Conservation (phyloP, 1,140 invertebrate genomes). For the Euura saliciscinereae region DNA sequence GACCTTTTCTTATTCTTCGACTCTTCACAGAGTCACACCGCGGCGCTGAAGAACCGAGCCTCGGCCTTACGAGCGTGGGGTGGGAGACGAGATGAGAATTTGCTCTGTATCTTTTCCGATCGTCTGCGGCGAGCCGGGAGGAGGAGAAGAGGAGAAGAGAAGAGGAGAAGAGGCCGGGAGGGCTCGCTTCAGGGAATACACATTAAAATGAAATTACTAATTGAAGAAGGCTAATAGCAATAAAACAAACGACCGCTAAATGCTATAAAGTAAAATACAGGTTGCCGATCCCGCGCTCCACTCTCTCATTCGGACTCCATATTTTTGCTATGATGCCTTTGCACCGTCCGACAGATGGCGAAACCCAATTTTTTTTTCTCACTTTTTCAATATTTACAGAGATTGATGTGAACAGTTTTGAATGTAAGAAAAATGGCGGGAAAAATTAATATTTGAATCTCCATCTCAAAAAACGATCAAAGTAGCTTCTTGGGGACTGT, state of each 20-base stretch:
- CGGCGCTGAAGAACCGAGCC: not conserved
- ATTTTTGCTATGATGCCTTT: slow-evolving; percentile 10
- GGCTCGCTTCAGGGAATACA: slow-evolving; percentile 53
- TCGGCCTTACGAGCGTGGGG: not conserved
- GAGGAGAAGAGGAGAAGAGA: not conserved
- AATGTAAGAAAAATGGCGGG: too few relatives aligned
- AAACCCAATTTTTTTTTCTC: too few relatives aligned
- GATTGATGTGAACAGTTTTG: too few relatives aligned
- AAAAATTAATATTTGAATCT: too few relatives aligned
- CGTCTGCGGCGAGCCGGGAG: not conserved
- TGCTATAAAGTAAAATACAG: slow-evolving; percentile 60
- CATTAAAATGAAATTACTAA: slow-evolving; percentile 61
- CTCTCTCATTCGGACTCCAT: slow-evolving; percentile 17
- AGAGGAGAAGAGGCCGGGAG: not conserved
- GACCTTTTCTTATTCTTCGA: slow-evolving; percentile 12
- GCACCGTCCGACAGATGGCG: not conserved
- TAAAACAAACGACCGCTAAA: slow-evolving; percentile 60
- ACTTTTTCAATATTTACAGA: too few relatives aligned
- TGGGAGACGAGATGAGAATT: too few relatives aligned
- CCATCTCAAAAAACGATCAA: too few relatives aligned
- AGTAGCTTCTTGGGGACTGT: too few relatives aligned
- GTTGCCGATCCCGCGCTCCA: slow-evolving; percentile 33
- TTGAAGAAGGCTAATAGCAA: slow-evolving; percentile 58
- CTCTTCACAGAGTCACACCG: not conserved
- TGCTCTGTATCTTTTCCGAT: too few relatives aligned